Base-by-base conservation (phyloP, 2,888 invertebrate species). In the Panopea generosa region DNA sequence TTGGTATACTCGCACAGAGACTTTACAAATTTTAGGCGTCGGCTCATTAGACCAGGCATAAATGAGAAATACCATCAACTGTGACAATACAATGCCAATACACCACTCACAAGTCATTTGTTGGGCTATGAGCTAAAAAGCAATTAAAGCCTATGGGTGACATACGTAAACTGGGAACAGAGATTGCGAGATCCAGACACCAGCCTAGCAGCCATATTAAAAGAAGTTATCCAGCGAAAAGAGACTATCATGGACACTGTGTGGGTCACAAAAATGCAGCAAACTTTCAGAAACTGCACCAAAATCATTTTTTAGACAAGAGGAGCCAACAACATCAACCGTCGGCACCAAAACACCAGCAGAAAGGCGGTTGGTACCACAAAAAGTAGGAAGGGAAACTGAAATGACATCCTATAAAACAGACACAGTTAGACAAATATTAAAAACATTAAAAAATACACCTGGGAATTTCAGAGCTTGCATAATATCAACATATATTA, bases 401-500 rank as follows among this genome's bases (percentile, higher is more conserved):
- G n/a, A n/a, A n/a, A n/a, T n/a, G n/a, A n/a, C n/a, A n/a, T n/a
- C n/a, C n/a, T n/a, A n/a, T n/a, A n/a, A n/a, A n/a, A n/a, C n/a
- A n/a, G n/a, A n/a, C n/a, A n/a, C n/a, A n/a, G n/a, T n/a, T n/a
- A n/a, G n/a, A n/a, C n/a, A n/a, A n/a, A n/a, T n/a, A n/a, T n/a
- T n/a, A n/a, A n/a, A n/a, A n/a, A n/a, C n/a, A n/a, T n/a, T n/a
- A n/a, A 33, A 18, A 40, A 55, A 29, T 29, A 47, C 7, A 45
- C n/a, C n/a, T n/a, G n/a, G n/a, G n/a, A n/a, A 66, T 45, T 66
- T 66, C n/a, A 26, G 14, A 14, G 55, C 29, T 1, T 38, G 66
- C 11, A 67, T 59, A 38, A 26, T 59, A 9, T 47, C 40, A 33
- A 18, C 11, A 1, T 9, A 40, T 1, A 24, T 55, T 27, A 2